Evolutionary conservation across 2,797 vertebrate species (phyloP).

Genomic region (Crocodylus rhombifer): DNA sequence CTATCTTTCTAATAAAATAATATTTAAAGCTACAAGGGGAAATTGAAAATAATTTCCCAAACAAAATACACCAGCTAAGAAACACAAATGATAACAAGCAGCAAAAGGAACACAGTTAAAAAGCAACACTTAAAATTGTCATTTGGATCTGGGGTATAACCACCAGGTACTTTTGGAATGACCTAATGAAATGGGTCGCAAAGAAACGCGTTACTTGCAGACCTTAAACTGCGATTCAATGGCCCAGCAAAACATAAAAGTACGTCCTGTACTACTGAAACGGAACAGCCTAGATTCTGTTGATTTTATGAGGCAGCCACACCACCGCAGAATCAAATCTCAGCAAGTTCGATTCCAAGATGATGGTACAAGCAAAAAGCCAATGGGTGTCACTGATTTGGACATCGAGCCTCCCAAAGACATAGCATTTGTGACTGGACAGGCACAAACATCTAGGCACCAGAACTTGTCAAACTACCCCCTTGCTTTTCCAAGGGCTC

Average conservation of each 20-base stretch:
- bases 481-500: conserved; percentile 74
- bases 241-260: conserved; percentile 80
- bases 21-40: conserved; percentile 6
- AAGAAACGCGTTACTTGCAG: conserved; percentile 67
- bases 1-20: conserved; percentile 22
- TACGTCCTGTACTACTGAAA: conserved; percentile 83
- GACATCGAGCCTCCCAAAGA: conserved; percentile 29
- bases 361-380: conserved; percentile 63
- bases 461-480: conserved; percentile 66
- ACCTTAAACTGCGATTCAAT: conserved; percentile 76
- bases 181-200: conserved; percentile 80
- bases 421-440: neutral
- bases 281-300: conserved; percentile 82
- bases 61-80: conserved; percentile 39
- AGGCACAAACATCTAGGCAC: conserved; percentile 48
- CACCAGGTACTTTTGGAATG: conserved; percentile 54
- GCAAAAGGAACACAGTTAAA: neutral
- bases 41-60: conserved; percentile 18
- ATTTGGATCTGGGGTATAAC: conserved; percentile 10
- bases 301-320: conserved; percentile 73
- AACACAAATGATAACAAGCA: neutral
- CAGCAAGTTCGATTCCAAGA: conserved; percentile 87
- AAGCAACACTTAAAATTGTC: neutral
- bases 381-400: conserved; percentile 25
- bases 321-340: conserved; percentile 83